phyloP scores from a whole-genome alignment of 2,113 vertebrate species.

The Dasyornis broadbenti region DNA sequence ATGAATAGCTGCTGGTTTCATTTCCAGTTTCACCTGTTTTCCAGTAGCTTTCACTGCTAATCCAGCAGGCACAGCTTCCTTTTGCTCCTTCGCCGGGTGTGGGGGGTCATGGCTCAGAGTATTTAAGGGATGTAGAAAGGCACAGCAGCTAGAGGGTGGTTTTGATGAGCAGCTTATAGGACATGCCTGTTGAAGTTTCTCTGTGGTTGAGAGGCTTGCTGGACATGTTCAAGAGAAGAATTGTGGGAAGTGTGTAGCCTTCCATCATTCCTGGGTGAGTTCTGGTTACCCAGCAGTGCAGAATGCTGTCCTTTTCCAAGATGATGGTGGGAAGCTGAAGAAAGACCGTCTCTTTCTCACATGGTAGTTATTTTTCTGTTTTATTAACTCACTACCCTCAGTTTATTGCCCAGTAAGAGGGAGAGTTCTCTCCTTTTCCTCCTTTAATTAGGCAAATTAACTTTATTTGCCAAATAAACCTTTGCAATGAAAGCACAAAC shows the following conservation, averaged over 20 bases:
- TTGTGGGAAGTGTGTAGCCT: neutral
- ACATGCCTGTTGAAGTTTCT: neutral
- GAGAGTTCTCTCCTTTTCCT: neutral
- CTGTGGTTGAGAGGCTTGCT: neutral
- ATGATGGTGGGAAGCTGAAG: neutral
- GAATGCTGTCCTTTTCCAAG: neutral
- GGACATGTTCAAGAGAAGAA: neutral
- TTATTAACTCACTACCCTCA: neutral
- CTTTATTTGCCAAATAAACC: neutral
- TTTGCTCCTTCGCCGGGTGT: neutral
- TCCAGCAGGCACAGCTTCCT: neutral
- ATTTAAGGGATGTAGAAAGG: neutral
- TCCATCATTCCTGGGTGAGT: neutral
- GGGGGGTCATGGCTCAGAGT: neutral
- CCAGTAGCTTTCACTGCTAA: neutral
- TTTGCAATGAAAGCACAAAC: neutral
- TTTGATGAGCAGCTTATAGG: fast-evolving
- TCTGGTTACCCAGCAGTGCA: neutral
- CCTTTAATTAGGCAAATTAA: neutral
- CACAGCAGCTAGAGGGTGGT: neutral
- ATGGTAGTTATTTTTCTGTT: neutral
- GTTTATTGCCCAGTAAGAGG: neutral
- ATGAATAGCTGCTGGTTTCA: neutral
- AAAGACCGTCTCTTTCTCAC: neutral
- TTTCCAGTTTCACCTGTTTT: neutral